phyloP scores from a whole-genome alignment of 2,113 vertebrate species.

The Labeo rohita region DNA sequence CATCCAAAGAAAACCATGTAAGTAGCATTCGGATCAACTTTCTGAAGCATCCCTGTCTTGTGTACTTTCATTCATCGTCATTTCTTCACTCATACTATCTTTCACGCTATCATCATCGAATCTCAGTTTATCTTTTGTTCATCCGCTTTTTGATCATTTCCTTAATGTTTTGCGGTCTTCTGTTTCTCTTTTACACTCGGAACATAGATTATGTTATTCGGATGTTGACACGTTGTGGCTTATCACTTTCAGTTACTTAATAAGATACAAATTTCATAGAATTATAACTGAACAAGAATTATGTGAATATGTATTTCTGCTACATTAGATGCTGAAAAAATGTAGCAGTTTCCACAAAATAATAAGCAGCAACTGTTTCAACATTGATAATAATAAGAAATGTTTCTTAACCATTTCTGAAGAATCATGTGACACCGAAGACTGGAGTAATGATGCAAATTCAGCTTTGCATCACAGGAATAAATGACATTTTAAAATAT shows the following conservation, averaged over 20 bases:
- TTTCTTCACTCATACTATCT: not conserved
- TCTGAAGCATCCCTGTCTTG: not conserved
- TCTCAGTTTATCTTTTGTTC: not conserved
- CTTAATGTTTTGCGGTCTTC: not conserved
- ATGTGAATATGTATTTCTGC: not conserved
- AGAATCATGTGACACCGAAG: not conserved
- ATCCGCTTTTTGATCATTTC: not conserved
- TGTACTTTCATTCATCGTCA: not conserved
- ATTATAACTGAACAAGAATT: not conserved
- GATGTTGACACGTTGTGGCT: not conserved
- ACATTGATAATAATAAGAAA: not conserved
- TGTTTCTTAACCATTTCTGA: not conserved
- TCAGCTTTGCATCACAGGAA: not conserved
- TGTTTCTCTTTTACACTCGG: not conserved
- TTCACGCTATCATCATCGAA: not conserved
- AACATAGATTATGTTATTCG: not conserved
- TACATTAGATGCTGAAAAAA: not conserved
- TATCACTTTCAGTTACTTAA: not conserved
- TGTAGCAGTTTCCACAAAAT: not conserved
- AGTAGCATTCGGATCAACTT: constrained; percentile 52
- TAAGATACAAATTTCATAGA: not conserved
- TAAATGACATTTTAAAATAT: not conserved
- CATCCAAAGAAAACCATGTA: constrained; percentile 19
- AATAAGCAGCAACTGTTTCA: not conserved
- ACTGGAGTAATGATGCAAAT: not conserved